Percentiles rank a stretch among this genome's conserved stretches.
Evolutionary conservation across 1,140 invertebrate genomes (phyloP).

Genomic region (Drosophila equinoxialis): DNA sequence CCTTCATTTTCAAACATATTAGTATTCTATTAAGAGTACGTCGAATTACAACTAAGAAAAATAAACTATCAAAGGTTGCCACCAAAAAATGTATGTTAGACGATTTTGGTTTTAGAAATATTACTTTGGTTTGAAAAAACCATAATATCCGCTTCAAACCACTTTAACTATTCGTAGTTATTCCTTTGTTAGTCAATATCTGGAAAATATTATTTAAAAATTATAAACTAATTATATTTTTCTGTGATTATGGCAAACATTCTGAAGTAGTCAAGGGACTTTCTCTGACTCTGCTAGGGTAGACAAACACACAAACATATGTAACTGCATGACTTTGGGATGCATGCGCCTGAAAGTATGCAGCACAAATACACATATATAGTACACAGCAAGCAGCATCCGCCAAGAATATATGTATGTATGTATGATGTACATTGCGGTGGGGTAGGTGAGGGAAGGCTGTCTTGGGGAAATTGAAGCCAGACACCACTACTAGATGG

Average conservation of each 20-base stretch:
- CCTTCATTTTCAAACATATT: no score
- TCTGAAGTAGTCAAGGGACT: neutral
- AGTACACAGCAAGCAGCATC: constrained; percentile 23
- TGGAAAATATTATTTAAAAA: no score
- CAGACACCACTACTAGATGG: neutral
- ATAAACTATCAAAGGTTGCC: no score
- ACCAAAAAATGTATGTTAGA: no score
- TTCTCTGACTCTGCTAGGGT: constrained; percentile 24
- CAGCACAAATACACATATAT: constrained; percentile 53
- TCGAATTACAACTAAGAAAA: no score
- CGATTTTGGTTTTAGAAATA: no score
- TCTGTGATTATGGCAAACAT: neutral
- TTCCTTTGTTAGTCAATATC: no score
- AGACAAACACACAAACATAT: constrained; percentile 53
- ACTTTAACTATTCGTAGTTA: no score
- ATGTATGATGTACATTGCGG: neutral
- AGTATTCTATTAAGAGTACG: no score
- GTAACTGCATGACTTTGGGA: constrained; percentile 41
- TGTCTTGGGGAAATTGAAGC: neutral
- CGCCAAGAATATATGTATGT: constrained; percentile 51
- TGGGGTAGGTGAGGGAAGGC: neutral
- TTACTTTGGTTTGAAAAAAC: no score
- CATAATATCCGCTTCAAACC: no score
- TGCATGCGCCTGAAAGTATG: constrained; percentile 56
- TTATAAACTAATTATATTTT: no score